Evolutionary conservation across 2,888 invertebrate species (phyloP), one percentile per base, ranked within the genome.

Genomic region (Idaea straminata): DNA sequence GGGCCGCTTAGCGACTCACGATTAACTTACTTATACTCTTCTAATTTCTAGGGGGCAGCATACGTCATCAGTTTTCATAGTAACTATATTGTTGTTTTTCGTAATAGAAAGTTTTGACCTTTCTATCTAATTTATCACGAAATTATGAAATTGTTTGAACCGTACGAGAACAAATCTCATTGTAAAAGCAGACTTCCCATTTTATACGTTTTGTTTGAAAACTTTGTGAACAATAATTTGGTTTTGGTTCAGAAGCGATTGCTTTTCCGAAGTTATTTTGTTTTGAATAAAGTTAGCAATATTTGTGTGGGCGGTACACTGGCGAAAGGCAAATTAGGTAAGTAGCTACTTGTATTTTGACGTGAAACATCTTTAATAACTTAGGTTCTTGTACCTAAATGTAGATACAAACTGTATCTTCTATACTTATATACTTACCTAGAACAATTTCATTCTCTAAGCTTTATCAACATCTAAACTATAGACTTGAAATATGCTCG

Each of bases 141-240:
- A 47, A 47, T 25, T 47, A 47, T 47, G 47, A 47, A 47, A 47
- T 47, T 47, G 13, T 13, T 47, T 47, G 47, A 47, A 47, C 47
- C 47, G 47, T 6, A 35, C 59, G 36, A 34, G 61, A 66, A 65
- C 15, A n/a, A 16, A 59, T 64, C 59, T 66, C 16, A 59, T 59
- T 66, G 35, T 35, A 57, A 59, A 60, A 62, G 35, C 63, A 62
- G 63, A 66, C 68, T 71, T 68, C 57, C n/a, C 59, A 64, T 71
- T 67, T 68, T 71, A 71, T 73, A 61, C 67, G 36, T 72, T 70
- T 69, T 65, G 62, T 67, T 70, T 38, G 61, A 1, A 62, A 74
- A 72, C 66, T 74, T 70, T 67, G 34, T 63, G 60, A 62, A 68
- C 63, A 66, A 71, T 69, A 59, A 65, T 71, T 67, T 64, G 62